Evolutionary conservation across 2,888 invertebrate genomes (phyloP), one percentile per base, ranked within the genome.

Genomic region (Tanytarsus gracilentus): DNA sequence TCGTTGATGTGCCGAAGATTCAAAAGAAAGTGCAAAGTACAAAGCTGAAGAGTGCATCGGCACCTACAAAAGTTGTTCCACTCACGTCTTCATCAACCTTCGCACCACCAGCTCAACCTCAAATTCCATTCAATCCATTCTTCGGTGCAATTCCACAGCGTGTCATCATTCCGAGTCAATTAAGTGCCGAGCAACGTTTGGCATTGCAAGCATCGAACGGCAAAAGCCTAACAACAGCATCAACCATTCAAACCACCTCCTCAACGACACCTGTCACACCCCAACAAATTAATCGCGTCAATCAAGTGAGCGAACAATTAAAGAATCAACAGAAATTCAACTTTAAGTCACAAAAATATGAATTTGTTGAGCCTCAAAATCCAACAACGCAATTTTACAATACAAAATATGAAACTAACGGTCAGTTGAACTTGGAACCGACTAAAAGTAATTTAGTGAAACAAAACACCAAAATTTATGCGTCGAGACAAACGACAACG

Each of bases 381-480:
- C 58, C 58, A 29, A 58, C 58, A n/a, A 58, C 58, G 4, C 58
- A 58, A n/a, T 58, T 58, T 14, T 58, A 58, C 11, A 58, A 58
- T 44, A 8, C 58, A 16, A 58, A 58, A 14, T 58, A 58, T 29
- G 58, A 58, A 25, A 58, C 58, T 5, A 58, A 58, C 18, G 58
- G 58, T n/a, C 44, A 48, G n/a, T 29, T 18, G 6, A 58, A 58
- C 14, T 49, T 60, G 7, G 60, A 49, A 36, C 36, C 60, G 8
- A 60, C 60, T 9, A 30, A 36, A 7, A 60, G 50, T 16, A 36
- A n/a, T 1, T 49, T 50, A 5, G 18, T 30, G 1, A 49, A 18
- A 5, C 33, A 26, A 9, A 25, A 23, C 11, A 33, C 30, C n/a
- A 60, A 60, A 50, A 50, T 50, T 26, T 60, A 23, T 48, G 60